Base-by-base conservation (phyloP, 2,797 vertebrate genomes). In the Lagocephalus sceleratus region DNA sequence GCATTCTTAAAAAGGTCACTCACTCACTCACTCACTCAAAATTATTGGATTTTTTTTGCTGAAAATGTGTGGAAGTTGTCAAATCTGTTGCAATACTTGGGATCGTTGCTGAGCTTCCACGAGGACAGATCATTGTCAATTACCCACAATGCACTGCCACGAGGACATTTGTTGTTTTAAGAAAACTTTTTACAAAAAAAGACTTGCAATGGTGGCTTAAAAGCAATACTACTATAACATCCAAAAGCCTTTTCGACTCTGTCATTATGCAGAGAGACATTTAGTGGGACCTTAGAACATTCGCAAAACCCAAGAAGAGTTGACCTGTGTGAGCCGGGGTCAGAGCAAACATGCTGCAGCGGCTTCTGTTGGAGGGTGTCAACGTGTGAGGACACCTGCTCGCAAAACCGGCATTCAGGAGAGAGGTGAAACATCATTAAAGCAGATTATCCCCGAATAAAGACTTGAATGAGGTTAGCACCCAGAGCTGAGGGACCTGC, bases 401-500 rank as follows among this genome's bases (percentile, higher is more conserved):
- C 68, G 41, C 63, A 68, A 82, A n/a, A 63, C 75, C 47, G 38
- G 47, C 4, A 21, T 61, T 64, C 59, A 40, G 48, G 51, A 70
- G 51, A 66, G 61, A 81, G 67, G 68, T 52, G 67, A 63, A 44
- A 58, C 73, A 73, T 84, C 73, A 88, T 86, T 82, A 87, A 67
- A 76, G 58, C 69, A 87, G 80, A 87, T 85, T 81, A 88, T 67
- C 78, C 73, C 58, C 43, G 64, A 81, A 82, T 79, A 78, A 86
- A 76, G 60, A 79, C 60, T 52, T 23, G 47, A 60, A 49, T 12
- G 60, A 63, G 70, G 72, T 67, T 54, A 63, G 68, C 42, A 72
- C 66, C 65, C 66, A 40, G 41, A 47, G 61, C 47, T 60, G 43
- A 57, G 45, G 40, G 55, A 60, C 41, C 57, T 11, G 66, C 38